These are phyloP conservation scores for Linepithema humile DNA, from an alignment of 1,140 invertebrate species.

Conservation along the genomic window DNA sequence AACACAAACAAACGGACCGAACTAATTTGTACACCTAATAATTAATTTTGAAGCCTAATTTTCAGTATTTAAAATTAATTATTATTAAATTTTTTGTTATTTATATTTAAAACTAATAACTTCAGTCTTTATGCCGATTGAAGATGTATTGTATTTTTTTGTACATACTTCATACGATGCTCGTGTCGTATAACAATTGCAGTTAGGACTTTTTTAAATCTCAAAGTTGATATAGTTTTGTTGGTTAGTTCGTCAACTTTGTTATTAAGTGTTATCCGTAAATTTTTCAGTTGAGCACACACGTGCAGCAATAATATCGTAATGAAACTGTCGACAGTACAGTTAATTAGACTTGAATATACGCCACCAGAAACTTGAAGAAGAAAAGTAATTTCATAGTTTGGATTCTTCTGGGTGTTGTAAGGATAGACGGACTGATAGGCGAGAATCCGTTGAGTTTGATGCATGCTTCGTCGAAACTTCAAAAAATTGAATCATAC, in stretches of 20 bases:
- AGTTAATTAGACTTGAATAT: background rate
- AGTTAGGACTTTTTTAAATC: conserved; percentile 40
- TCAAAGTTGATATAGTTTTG: background rate
- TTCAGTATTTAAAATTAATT: background rate
- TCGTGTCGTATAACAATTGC: conserved; percentile 62
- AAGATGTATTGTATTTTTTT: too few species aligned
- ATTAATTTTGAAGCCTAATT: background rate
- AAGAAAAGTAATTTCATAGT: background rate
- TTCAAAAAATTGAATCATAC: background rate
- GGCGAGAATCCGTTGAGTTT: background rate
- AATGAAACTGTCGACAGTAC: conserved; percentile 52
- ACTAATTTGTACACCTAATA: too few species aligned
- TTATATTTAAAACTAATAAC: background rate
- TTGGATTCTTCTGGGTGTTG: background rate
- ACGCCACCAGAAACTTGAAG: background rate
- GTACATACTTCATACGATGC: background rate
- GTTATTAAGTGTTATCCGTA: conserved; percentile 19
- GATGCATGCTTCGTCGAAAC: background rate
- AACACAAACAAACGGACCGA: too few species aligned
- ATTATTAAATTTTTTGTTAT: background rate
- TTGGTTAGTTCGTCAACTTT: background rate
- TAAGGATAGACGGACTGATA: conserved; percentile 59
- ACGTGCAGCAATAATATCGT: conserved; percentile 65
- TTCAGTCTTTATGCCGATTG: background rate
- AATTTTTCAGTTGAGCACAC: conserved; percentile 59